A percentile compares a stretch with the other conserved stretches of the same genome.
Evolutionary conservation across 2,113 vertebrate genomes (phyloP).

Genomic region (Phylloscopus whistleri): DNA sequence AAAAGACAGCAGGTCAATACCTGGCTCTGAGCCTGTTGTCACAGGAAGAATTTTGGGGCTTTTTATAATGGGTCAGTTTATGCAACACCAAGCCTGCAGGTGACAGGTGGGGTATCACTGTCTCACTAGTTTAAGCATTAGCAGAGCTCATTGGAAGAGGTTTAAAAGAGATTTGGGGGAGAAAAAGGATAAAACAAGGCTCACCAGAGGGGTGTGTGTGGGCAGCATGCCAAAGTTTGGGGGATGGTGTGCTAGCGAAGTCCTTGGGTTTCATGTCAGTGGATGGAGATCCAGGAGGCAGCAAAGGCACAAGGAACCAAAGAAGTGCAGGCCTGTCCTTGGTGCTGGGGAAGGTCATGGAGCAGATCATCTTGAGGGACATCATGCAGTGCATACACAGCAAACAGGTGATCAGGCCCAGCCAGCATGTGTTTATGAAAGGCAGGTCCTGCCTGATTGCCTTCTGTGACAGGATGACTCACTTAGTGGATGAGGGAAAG

Average conservation of each 20-base stretch:
- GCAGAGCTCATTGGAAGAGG: not conserved
- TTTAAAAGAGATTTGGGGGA: not conserved
- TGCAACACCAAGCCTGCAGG: not conserved
- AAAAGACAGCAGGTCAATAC: not conserved
- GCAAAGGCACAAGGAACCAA: not conserved
- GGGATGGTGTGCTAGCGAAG: fast-evolving
- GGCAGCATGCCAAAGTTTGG: not conserved
- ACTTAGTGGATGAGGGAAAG: not conserved
- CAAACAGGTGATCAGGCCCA: not conserved
- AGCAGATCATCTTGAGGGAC: not conserved
- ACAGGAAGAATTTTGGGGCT: not conserved
- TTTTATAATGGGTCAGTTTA: not conserved
- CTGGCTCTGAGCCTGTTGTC: not conserved
- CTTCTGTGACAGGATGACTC: not conserved
- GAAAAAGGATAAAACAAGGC: not conserved
- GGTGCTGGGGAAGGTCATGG: too few species aligned
- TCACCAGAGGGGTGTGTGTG: not conserved
- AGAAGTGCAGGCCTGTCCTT: not conserved
- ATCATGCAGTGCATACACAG: fast-evolving
- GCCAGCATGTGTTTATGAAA: not conserved
- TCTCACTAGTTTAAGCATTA: not conserved
- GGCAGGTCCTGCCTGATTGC: not conserved
- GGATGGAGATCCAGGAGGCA: not conserved
- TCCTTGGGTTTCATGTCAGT: not conserved
- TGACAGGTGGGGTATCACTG: not conserved